Conservation (phyloP, 2,113 vertebrate species). For the Sitta europaea region DNA sequence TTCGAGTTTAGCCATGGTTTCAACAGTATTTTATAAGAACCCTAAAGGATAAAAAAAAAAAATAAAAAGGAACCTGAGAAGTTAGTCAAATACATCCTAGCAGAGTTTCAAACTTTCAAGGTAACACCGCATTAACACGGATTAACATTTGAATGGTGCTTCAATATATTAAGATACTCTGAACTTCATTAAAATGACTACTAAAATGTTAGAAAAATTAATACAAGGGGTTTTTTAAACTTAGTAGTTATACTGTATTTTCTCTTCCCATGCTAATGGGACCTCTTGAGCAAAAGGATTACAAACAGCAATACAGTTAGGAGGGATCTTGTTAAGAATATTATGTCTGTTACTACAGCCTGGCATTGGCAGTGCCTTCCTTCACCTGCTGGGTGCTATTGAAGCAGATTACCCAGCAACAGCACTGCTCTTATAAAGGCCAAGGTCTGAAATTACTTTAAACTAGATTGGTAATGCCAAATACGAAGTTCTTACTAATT, state of each 20-base stretch:
- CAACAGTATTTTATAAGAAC: not conserved
- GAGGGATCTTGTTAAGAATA: not conserved
- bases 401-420: not conserved
- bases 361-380: not conserved
- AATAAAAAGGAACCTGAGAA: not conserved
- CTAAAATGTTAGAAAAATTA: not conserved
- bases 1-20: not conserved
- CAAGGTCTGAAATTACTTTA: not conserved
- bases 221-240: rapidly evolving
- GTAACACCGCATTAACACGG: not conserved
- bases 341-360: not conserved
- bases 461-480: not conserved
- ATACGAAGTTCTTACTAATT: not conserved
- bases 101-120: not conserved
- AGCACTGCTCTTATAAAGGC: not conserved
- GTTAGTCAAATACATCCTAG: not conserved
- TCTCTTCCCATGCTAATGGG: not conserved
- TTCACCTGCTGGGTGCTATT: not conserved
- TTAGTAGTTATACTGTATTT: not conserved
- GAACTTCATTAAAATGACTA: not conserved
- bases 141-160: not conserved
- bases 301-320: not conserved
- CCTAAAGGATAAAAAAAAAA: not conserved
- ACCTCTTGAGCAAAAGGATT: not conserved
- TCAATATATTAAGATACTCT: not conserved